phyloP scores from a whole-genome alignment of 2,113 vertebrate species.

The Leiothrix lutea region DNA sequence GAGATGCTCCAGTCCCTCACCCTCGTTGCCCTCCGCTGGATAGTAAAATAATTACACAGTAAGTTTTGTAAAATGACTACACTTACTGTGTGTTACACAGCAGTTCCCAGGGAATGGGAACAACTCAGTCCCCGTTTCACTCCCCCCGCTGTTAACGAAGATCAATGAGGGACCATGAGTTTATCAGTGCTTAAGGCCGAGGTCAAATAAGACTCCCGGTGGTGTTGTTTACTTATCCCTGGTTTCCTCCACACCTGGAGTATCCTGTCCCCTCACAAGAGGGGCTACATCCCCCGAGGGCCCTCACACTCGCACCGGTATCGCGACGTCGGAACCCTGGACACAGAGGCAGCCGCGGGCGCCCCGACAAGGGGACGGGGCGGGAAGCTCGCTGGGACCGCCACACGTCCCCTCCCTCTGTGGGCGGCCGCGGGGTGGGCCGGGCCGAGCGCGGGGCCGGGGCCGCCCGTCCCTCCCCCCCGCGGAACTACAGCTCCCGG shows the following conservation, averaged over 20 bases:
- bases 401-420: not conserved
- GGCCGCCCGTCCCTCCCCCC: too few relatives aligned
- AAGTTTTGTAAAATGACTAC: not conserved
- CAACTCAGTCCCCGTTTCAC: not conserved
- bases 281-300: too few relatives aligned
- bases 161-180: not conserved
- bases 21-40: not conserved
- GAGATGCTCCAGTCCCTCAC: not conserved
- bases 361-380: fast-evolving
- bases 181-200: not conserved
- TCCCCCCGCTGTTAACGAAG: not conserved
- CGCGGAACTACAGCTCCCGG: conserved; percentile 66
- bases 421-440: not conserved
- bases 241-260: not conserved
- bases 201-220: not conserved
- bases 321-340: fast-evolving
- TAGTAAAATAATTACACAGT: not conserved
- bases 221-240: not conserved
- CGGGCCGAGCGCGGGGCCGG: not conserved
- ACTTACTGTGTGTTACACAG: not conserved
- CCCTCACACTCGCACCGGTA: too few relatives aligned
- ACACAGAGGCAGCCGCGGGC: fast-evolving
- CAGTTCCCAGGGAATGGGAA: not conserved
- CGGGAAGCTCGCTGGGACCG: fast-evolving
- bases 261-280: not conserved